phyloP scores from a whole-genome alignment of 1,140 invertebrate species.

The Megathymus violae region DNA sequence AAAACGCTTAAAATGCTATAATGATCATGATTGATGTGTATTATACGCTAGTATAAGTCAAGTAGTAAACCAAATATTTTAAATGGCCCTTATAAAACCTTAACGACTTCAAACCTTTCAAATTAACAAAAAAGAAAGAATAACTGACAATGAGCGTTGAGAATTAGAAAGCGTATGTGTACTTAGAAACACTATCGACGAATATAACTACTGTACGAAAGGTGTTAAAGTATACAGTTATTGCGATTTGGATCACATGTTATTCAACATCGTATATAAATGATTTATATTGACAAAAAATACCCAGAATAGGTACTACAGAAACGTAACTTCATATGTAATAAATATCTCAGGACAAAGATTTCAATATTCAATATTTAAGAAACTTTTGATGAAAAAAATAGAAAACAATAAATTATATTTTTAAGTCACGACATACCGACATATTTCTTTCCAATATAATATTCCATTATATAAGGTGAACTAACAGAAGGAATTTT shows the following conservation, averaged over 20 bases:
- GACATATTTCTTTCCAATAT: too few relatives aligned
- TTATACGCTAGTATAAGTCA: background rate
- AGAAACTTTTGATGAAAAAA: too few relatives aligned
- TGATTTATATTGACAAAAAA: conserved; percentile 20
- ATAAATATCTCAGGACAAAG: too few relatives aligned
- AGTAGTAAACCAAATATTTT: background rate
- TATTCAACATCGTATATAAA: conserved; percentile 19
- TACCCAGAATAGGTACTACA: too few relatives aligned
- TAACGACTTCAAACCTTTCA: background rate
- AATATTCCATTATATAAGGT: too few relatives aligned
- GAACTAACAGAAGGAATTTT: too few relatives aligned
- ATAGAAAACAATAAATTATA: too few relatives aligned
- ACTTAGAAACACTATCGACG: background rate
- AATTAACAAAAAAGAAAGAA: conserved; percentile 17
- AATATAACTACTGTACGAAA: background rate
- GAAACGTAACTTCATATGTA: too few relatives aligned
- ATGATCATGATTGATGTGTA: background rate
- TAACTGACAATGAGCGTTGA: conserved; percentile 12
- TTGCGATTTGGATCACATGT: conserved; percentile 17
- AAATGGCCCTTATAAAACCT: background rate
- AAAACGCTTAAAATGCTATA: background rate
- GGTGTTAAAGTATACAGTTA: conserved; percentile 3
- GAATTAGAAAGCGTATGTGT: conserved; percentile 22
- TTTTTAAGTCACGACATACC: too few relatives aligned
- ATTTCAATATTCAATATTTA: too few relatives aligned